These are phyloP conservation scores for Triplophysa dalaica DNA, from an alignment of 2,113 vertebrate genomes.

Conservation along the genomic window DNA sequence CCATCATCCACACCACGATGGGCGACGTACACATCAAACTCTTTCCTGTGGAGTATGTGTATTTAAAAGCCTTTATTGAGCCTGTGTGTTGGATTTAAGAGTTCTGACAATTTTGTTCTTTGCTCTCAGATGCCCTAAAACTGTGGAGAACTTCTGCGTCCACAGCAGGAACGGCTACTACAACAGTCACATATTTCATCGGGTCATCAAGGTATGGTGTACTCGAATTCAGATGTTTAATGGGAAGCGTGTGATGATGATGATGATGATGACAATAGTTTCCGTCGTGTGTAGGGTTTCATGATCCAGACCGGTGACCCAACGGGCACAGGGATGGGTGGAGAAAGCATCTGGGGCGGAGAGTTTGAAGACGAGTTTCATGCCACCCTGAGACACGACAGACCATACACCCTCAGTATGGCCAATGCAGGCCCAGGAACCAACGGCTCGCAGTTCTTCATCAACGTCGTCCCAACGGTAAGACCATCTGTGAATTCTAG, in stretches of 20 bases:
- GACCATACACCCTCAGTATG: conserved; percentile 97
- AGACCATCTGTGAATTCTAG: conserved; percentile 59
- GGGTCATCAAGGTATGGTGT: conserved; percentile 89
- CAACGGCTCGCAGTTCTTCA: conserved; percentile 96
- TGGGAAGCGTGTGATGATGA: not conserved
- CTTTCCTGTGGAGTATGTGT: conserved; percentile 95
- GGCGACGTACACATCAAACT: conserved; percentile 97
- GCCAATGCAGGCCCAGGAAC: conserved; percentile 92
- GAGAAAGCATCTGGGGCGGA: conserved; percentile 98
- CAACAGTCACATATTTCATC: conserved; percentile 94
- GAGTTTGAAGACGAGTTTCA: conserved; percentile 99
- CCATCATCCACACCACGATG: conserved; percentile 98
- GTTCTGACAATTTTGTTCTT: not conserved
- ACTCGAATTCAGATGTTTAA: too few relatives aligned
- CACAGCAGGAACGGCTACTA: conserved; percentile 97
- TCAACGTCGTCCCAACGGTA: conserved; percentile 97
- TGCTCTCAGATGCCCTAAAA: conserved; percentile 88
- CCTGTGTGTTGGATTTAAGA: too few relatives aligned
- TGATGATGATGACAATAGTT: not conserved
- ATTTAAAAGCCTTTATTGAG: too few relatives aligned
- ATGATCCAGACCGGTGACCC: conserved; percentile 99
- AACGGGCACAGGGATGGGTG: conserved; percentile 96
- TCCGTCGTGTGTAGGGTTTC: conserved; percentile 79
- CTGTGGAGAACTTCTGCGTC: conserved; percentile 98
- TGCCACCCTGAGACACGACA: conserved; percentile 92